Percentiles rank a stretch among this genome's conserved stretches.
Conservation (phyloP, 2,797 vertebrate species). For the Falco concolor region DNA sequence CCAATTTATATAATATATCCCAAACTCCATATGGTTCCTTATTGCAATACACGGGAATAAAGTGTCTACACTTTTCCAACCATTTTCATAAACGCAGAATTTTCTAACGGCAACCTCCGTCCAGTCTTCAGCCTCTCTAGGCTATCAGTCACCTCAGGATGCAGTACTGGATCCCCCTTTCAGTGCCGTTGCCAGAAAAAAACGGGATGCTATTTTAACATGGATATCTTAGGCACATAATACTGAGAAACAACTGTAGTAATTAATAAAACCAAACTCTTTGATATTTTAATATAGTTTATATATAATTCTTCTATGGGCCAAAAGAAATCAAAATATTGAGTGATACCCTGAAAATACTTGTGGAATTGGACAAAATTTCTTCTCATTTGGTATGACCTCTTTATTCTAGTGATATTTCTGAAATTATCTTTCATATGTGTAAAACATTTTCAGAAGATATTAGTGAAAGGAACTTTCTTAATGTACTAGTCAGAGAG, state of each 20-base stretch:
- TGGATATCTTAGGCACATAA: neutral
- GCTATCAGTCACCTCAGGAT: neutral
- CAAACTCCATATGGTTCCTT: neutral
- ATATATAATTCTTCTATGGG: neutral
- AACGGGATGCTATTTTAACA: neutral
- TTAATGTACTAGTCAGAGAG: neutral
- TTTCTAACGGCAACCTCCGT: neutral
- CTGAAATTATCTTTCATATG: neutral
- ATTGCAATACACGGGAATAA: neutral
- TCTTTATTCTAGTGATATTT: neutral
- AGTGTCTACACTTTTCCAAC: neutral
- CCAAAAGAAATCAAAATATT: neutral
- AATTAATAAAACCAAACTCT: neutral
- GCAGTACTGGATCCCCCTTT: neutral
- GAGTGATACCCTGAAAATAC: neutral
- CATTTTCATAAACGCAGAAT: neutral
- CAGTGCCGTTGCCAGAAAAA: neutral
- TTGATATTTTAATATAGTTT: neutral
- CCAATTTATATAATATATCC: neutral
- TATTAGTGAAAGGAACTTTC: neutral
- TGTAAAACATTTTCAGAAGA: neutral
- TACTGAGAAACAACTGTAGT: neutral
- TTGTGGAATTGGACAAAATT: neutral
- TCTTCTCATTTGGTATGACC: neutral
- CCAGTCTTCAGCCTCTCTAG: neutral